These are phyloP conservation scores for Actinernus sp. DNA, from an alignment of 92 coral and sea anemone species.

Conservation along the genomic window DNA sequence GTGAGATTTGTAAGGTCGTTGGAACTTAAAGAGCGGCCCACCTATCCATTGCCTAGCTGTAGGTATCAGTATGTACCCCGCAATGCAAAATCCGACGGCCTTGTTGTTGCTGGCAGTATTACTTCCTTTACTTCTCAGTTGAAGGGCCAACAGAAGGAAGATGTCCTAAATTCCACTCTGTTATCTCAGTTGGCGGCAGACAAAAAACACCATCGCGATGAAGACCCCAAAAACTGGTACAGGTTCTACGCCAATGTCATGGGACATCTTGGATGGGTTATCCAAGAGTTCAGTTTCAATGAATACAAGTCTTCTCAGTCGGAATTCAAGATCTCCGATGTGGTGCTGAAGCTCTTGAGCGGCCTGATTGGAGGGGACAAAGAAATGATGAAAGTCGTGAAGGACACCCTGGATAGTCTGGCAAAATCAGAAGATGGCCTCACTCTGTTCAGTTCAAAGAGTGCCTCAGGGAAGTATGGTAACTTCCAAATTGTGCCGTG, in stretches of 20 bases:
- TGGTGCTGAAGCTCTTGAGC: too few relatives aligned
- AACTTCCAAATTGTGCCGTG: conserved; percentile 26
- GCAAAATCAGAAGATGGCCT: background rate
- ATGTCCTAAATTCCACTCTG: conserved; percentile 48
- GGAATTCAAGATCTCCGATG: too few relatives aligned
- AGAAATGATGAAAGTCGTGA: too few relatives aligned
- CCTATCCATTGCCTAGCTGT: too few relatives aligned
- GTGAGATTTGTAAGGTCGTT: too few relatives aligned
- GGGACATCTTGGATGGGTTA: conserved; percentile 5
- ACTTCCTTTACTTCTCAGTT: conserved; percentile 12
- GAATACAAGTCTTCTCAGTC: too few relatives aligned
- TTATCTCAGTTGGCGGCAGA: conserved; percentile 63
- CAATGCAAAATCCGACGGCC: conserved; percentile 3
- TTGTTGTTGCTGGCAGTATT: conserved; percentile 30
- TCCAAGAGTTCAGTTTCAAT: conserved; percentile 1
- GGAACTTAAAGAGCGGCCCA: too few relatives aligned
- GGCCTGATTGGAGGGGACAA: too few relatives aligned
- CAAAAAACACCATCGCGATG: conserved; percentile 30
- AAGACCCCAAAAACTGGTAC: conserved; percentile 43
- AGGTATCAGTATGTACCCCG: too few relatives aligned
- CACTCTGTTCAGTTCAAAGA: conserved; percentile 4
- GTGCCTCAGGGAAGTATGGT: background rate
- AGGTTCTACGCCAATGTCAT: conserved; percentile 25
- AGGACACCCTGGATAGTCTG: too few relatives aligned
- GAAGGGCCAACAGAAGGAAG: conserved; percentile 22